phyloP scores from a whole-genome alignment of 2,113 vertebrate species.

The Phainopepla nitens region DNA sequence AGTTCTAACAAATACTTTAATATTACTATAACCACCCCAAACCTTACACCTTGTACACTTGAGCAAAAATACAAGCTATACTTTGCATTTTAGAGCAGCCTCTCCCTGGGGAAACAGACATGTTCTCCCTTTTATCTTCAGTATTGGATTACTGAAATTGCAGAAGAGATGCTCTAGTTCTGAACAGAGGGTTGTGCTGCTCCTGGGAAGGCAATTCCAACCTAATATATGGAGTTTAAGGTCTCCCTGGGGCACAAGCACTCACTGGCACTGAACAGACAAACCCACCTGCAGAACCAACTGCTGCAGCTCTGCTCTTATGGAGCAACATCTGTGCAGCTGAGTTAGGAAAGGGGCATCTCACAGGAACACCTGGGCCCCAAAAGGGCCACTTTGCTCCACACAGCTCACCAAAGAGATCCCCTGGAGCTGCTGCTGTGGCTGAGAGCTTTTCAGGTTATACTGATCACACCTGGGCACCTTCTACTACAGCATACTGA shows the following conservation, averaged over 20 bases:
- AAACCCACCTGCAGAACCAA: neutral
- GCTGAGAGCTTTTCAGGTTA: neutral
- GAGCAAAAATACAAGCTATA: neutral
- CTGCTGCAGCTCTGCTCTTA: neutral
- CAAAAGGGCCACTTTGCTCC: neutral
- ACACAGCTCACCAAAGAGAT: neutral
- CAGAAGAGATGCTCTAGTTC: neutral
- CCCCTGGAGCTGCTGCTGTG: neutral
- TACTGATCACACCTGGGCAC: neutral
- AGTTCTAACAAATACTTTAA: neutral
- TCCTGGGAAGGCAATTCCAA: neutral
- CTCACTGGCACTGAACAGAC: neutral
- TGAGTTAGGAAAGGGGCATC: neutral
- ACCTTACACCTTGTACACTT: neutral
- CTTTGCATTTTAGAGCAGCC: neutral
- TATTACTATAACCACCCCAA: neutral
- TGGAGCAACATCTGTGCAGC: neutral
- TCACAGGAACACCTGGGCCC: neutral
- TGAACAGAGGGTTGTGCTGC: neutral
- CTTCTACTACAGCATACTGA: rapidly evolving
- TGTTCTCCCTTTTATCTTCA: neutral
- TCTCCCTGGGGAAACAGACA: neutral
- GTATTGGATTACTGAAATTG: neutral
- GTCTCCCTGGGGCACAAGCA: neutral
- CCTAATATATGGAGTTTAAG: neutral